Evolutionary conservation across 2,888 invertebrate genomes (phyloP).

Genomic region (Artemia sinica): DNA sequence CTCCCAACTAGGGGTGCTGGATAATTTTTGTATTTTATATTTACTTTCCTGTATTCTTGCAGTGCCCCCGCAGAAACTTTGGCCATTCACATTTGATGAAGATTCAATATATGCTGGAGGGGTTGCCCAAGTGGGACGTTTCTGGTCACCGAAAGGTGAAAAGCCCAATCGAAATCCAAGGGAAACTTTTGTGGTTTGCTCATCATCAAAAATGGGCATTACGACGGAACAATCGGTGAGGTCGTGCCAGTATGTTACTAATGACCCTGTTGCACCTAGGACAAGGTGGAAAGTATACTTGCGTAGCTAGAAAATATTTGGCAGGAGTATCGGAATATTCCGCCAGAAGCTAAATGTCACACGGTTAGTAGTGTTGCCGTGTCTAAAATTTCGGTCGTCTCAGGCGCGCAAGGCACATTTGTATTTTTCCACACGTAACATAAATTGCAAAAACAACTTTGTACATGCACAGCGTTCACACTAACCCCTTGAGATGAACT

Average conservation of each 20-base stretch:
- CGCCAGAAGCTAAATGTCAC: constrained; percentile 27
- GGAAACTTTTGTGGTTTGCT: constrained; percentile 51
- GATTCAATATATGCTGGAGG: constrained; percentile 60
- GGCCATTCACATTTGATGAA: constrained; percentile 53
- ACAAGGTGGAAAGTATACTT: constrained; percentile 33
- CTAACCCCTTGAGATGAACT: too few species aligned
- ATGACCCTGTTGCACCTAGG: constrained; percentile 31
- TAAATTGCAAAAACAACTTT: too few species aligned
- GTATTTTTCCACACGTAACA: too few species aligned
- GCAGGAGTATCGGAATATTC: constrained; percentile 30
- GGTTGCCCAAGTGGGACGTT: constrained; percentile 52
- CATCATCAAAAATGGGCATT: constrained; percentile 31
- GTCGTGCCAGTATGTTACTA: constrained; percentile 43
- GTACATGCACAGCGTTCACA: too few species aligned
- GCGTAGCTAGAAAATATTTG: constrained; percentile 31
- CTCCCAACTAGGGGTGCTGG: too few species aligned
- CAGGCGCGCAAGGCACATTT: too few species aligned
- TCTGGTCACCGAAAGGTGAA: constrained; percentile 57
- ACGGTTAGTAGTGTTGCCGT: constrained; percentile 34
- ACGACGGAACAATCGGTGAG: constrained; percentile 38
- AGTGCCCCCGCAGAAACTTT: constrained; percentile 54
- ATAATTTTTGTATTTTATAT: too few species aligned
- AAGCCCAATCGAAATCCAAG: constrained; percentile 52
- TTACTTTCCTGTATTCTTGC: constrained; percentile 26
- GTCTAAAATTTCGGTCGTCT: too few species aligned